These are phyloP conservation scores for Drosophila multiciliata DNA, from an alignment of 2,888 invertebrate species.

Conservation along the genomic window DNA sequence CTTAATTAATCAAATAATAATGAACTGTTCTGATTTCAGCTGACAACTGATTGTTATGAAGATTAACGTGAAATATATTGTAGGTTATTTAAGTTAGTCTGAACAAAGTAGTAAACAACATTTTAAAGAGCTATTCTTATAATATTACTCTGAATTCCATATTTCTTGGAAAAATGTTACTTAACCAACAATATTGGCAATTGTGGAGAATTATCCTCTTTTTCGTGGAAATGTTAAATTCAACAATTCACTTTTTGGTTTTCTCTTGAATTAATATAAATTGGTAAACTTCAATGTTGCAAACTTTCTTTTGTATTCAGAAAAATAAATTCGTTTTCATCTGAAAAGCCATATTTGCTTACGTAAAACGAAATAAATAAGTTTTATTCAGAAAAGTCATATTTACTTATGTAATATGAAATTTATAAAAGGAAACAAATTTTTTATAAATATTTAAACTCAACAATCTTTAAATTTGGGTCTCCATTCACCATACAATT, in stretches of 20 bases:
- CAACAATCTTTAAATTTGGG: no score
- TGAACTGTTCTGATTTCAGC: slow-evolving; percentile 19
- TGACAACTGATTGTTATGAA: slow-evolving; percentile 12
- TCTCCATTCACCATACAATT: neutral
- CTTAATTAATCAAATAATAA: slow-evolving; percentile 40
- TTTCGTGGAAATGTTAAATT: neutral
- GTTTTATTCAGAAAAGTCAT: neutral
- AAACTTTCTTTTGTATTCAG: neutral
- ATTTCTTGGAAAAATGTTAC: neutral
- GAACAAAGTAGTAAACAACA: neutral
- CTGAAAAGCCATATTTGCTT: neutral
- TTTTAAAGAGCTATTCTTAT: neutral
- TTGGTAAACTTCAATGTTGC: neutral
- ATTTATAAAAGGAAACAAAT: neutral
- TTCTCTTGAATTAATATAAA: neutral
- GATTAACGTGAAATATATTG: slow-evolving; percentile 12
- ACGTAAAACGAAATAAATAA: neutral
- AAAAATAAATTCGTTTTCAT: neutral
- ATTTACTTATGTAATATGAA: neutral
- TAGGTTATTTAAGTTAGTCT: neutral
- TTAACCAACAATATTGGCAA: no score
- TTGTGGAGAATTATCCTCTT: no score
- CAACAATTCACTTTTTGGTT: neutral
- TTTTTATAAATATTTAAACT: no score
- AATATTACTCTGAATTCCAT: neutral